Conservation (phyloP, 2,888 invertebrate species). For the Dryobotodes eremita region DNA sequence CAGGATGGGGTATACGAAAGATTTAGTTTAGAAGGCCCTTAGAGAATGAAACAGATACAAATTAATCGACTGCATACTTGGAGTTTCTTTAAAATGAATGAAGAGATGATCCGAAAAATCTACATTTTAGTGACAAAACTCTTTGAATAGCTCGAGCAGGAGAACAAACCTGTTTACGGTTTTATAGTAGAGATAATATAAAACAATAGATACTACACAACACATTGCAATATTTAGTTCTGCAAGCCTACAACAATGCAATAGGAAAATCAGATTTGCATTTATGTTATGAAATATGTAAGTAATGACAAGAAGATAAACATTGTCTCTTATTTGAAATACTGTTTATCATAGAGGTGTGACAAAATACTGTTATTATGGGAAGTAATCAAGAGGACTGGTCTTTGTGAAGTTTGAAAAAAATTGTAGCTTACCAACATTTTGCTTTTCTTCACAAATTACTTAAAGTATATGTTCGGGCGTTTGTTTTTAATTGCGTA, state of each 20-base stretch:
- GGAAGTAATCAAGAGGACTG: slow-evolving; percentile 5
- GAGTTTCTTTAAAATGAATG: too few relatives aligned
- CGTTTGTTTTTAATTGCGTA: slow-evolving; percentile 5
- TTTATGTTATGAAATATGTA: slow-evolving; percentile 57
- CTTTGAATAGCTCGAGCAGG: neutral
- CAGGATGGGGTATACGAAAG: neutral
- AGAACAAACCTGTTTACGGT: slow-evolving; percentile 1
- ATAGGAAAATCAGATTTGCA: slow-evolving; percentile 69
- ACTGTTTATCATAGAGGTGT: slow-evolving; percentile 20
- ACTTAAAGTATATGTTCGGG: neutral
- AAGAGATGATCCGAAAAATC: neutral
- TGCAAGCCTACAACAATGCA: slow-evolving; percentile 63
- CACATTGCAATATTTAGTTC: slow-evolving; percentile 59
- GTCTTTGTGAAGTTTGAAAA: neutral
- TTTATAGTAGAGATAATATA: slow-evolving; percentile 51
- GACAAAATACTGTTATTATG: slow-evolving; percentile 11
- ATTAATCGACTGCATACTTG: neutral
- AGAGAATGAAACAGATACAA: neutral
- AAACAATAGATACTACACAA: slow-evolving; percentile 58
- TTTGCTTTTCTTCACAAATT: neutral
- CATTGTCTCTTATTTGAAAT: slow-evolving; percentile 35
- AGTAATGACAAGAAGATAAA: slow-evolving; percentile 48
- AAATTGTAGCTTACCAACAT: neutral
- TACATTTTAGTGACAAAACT: slow-evolving; percentile 1
- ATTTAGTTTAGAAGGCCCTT: neutral